phyloP scores from a whole-genome alignment of 2,797 vertebrate species.

The Thamnophis elegans region DNA sequence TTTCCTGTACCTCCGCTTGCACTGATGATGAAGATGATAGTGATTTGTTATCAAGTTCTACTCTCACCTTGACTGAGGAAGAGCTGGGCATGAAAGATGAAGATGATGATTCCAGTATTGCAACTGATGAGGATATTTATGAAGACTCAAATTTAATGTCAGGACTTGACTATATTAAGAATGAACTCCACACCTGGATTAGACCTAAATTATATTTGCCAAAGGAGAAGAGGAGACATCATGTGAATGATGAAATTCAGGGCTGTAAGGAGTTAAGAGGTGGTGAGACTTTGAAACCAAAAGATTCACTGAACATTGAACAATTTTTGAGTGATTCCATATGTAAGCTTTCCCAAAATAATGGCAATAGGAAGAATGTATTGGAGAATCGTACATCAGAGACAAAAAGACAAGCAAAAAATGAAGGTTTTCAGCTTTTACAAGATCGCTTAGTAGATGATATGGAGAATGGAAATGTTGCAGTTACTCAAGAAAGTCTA shows the following conservation, averaged over 20 bases:
- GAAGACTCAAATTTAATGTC: constrained; percentile 85
- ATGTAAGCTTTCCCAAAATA: constrained; percentile 73
- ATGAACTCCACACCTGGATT: constrained; percentile 90
- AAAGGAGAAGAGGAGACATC: constrained; percentile 79
- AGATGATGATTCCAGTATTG: constrained; percentile 83
- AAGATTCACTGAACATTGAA: constrained; percentile 69
- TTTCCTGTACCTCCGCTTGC: constrained; percentile 92
- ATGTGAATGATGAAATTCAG: constrained; percentile 82
- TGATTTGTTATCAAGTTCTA: constrained; percentile 95
- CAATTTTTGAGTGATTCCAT: constrained; percentile 72
- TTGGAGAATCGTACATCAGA: constrained; percentile 58
- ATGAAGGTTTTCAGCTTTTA: constrained; percentile 60
- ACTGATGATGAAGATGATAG: constrained; percentile 97
- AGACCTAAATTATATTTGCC: constrained; percentile 79
- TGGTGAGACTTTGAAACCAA: constrained; percentile 63
- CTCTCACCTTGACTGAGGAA: constrained; percentile 95
- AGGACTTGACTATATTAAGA: constrained; percentile 91
- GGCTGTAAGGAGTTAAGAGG: constrained; percentile 70
- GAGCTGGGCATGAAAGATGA: constrained; percentile 87
- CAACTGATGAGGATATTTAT: constrained; percentile 86
- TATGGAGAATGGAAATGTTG: constrained; percentile 92
- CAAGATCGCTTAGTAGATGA: constrained; percentile 84
- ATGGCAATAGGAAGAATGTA: constrained; percentile 70
- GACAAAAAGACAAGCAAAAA: constrained; percentile 64
- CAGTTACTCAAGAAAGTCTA: constrained; percentile 70